A percentile compares a stretch with the other conserved stretches of the same genome.
phyloP scores from a whole-genome alignment of 2,888 invertebrate genomes.

The Unio pictorum region DNA sequence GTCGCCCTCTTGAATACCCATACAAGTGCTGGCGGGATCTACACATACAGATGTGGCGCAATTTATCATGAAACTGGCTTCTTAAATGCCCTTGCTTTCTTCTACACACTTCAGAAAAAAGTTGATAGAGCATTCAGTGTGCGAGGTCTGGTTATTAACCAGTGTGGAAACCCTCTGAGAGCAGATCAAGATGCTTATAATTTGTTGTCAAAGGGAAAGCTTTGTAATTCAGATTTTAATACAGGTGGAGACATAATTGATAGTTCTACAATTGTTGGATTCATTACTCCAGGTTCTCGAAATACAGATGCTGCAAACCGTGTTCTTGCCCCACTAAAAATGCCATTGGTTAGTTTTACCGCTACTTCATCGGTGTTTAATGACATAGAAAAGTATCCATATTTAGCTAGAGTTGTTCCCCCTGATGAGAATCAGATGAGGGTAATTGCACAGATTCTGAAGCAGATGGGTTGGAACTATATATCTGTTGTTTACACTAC shows the following conservation, averaged over 20 bases:
- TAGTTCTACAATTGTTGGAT: conserved; percentile 57
- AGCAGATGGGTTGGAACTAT: conserved; percentile 68
- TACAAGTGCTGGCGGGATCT: conserved; percentile 36
- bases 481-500: conserved; percentile 64
- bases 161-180: conserved; percentile 56
- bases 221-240: conserved; percentile 58
- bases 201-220: conserved; percentile 60
- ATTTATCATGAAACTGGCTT: conserved; percentile 46
- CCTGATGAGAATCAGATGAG: conserved; percentile 51
- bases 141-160: conserved; percentile 57
- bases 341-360: conserved; percentile 72
- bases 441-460: conserved; percentile 65
- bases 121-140: conserved; percentile 18
- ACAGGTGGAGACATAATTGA: conserved; percentile 34
- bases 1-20: conserved; percentile 56
- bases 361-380: conserved; percentile 49
- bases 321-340: conserved; percentile 74
- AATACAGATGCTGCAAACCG: conserved; percentile 65
- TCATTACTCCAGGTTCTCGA: conserved; percentile 57
- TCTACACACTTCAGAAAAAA: conserved; percentile 46
- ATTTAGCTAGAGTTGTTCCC: conserved; percentile 59
- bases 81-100: conserved; percentile 65
- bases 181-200: conserved; percentile 63
- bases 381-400: conserved; percentile 41
- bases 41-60: conserved; percentile 53